Evolutionary conservation across 2,113 vertebrate species (phyloP).

Genomic region (Ceyx margarethae): DNA sequence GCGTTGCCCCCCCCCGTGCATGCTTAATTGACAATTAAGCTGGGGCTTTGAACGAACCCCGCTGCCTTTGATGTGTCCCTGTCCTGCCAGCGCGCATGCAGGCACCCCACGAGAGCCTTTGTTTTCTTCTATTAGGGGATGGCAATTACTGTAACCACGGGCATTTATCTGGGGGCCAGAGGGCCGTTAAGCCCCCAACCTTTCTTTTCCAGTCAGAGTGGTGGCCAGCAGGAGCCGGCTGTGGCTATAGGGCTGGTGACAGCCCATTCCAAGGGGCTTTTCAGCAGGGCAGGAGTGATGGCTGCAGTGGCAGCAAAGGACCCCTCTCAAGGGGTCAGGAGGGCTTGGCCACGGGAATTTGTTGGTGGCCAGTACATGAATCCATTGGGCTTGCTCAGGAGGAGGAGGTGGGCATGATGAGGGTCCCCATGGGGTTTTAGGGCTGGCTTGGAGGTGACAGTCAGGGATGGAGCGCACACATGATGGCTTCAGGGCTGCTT

Average conservation of each 20-base stretch:
- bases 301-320: slow-evolving; percentile 66
- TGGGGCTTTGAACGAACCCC: slow-evolving; percentile 80
- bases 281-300: slow-evolving; percentile 87
- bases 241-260: slow-evolving; percentile 73
- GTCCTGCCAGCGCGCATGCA: slow-evolving; percentile 81
- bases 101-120: slow-evolving; percentile 83
- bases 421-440: neutral
- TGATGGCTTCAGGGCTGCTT: neutral
- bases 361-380: slow-evolving; percentile 68
- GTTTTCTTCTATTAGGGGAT: slow-evolving; percentile 88
- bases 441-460: neutral
- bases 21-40: slow-evolving; percentile 99
- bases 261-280: slow-evolving; percentile 78
- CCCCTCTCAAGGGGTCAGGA: slow-evolving; percentile 80
- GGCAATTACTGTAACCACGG: slow-evolving; percentile 86
- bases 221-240: slow-evolving; percentile 89
- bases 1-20: slow-evolving; percentile 87
- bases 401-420: neutral
- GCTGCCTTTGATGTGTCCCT: slow-evolving; percentile 86
- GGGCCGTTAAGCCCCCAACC: slow-evolving; percentile 77
- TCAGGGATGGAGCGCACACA: neutral
- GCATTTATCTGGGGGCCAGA: slow-evolving; percentile 88
- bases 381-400: slow-evolving; percentile 43
- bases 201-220: slow-evolving; percentile 78
- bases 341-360: slow-evolving; percentile 76